A percentile compares a stretch with the other conserved stretches of the same genome.
Conservation (phyloP, 2,113 vertebrate species). For the Leuciscus idus region DNA sequence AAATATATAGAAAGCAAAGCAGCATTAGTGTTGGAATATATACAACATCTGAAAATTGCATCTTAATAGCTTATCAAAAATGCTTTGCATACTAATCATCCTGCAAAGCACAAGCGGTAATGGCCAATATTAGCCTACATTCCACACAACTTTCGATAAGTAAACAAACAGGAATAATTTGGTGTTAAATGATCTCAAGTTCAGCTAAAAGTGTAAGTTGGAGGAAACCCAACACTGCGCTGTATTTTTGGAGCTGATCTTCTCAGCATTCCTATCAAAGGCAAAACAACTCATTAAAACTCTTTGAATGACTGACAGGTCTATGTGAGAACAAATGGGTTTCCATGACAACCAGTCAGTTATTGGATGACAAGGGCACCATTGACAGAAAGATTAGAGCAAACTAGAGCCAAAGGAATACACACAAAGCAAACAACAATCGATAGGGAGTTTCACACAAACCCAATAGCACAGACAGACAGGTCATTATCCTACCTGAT, state of each 20-base stretch:
- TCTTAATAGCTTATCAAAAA: not conserved
- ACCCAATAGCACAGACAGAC: constrained; percentile 56
- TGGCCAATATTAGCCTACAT: not conserved
- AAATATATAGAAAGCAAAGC: not conserved
- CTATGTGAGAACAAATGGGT: constrained; percentile 6
- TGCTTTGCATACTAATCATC: not conserved
- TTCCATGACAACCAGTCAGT: constrained; percentile 48
- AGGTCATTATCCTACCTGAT: constrained; percentile 80
- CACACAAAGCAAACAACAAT: not conserved
- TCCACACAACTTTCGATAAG: not conserved
- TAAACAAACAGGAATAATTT: not conserved
- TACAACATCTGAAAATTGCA: not conserved
- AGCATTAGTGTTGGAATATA: not conserved
- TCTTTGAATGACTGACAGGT: constrained; percentile 28
- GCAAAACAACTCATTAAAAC: constrained; percentile 28
- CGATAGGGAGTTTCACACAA: constrained; percentile 18
- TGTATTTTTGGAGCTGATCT: not conserved
- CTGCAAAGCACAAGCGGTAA: not conserved
- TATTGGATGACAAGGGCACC: constrained; percentile 52
- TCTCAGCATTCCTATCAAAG: constrained; percentile 23
- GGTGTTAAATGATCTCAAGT: not conserved
- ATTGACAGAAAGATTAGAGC: constrained; percentile 65
- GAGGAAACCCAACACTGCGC: not conserved
- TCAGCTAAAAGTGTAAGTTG: not conserved
- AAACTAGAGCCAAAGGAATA: not conserved